A percentile compares a stretch with the other conserved stretches of the same genome.
phyloP scores from a whole-genome alignment of 1,140 invertebrate species.

The Ceratosolen solmsi region DNA sequence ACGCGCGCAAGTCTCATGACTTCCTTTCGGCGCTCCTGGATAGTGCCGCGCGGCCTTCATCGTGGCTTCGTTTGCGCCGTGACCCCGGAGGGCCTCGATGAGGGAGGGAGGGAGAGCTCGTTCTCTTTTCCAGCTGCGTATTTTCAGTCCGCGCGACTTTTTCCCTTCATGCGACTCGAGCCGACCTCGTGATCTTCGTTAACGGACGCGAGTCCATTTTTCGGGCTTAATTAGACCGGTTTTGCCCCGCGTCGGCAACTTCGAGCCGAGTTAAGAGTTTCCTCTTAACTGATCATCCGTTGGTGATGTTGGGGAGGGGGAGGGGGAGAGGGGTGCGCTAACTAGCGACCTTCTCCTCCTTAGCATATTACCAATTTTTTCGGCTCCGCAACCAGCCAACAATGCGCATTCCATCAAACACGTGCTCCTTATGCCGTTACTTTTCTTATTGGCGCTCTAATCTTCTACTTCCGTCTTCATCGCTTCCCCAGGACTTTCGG shows the following conservation, averaged over 20 bases:
- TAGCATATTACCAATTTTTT: not conserved
- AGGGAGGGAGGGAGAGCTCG: not conserved
- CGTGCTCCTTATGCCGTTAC: too few relatives aligned
- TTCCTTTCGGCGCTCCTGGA: slow-evolving; percentile 3
- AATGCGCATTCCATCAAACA: not conserved
- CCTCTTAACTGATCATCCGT: not conserved
- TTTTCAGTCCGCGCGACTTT: not conserved
- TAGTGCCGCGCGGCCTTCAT: not conserved
- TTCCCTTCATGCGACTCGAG: not conserved
- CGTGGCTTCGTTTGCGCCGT: not conserved
- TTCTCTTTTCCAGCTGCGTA: not conserved
- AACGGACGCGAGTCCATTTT: not conserved
- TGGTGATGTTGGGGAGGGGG: too few relatives aligned
- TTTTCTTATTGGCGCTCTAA: too few relatives aligned
- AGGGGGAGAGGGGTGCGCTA: too few relatives aligned
- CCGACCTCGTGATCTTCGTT: not conserved
- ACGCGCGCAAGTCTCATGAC: not conserved
- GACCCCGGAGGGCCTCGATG: too few relatives aligned
- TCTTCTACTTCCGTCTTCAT: too few relatives aligned
- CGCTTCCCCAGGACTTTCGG: too few relatives aligned
- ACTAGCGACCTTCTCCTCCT: not conserved
- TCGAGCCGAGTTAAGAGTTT: not conserved
- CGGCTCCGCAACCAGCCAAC: not conserved
- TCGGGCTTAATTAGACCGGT: slow-evolving; percentile 3
- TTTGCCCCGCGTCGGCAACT: not conserved